Base-by-base conservation (phyloP, 2,113 vertebrate species). In the Hemibagrus wyckioides region DNA sequence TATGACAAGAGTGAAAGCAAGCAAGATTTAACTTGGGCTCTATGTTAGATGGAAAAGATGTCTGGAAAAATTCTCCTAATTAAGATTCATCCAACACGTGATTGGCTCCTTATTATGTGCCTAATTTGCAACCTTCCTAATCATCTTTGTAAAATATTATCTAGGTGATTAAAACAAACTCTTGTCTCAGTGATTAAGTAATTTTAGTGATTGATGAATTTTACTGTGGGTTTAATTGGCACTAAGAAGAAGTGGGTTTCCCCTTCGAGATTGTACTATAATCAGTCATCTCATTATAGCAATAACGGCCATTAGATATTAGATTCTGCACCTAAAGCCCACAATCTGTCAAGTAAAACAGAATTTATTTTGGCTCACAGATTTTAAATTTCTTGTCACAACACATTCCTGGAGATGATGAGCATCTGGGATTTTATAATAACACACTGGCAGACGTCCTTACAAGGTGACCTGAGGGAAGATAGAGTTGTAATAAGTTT, bases 31-130 rank as follows among this genome's bases (percentile, higher is more conserved):
- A 41, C 69, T 73, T 73, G 2, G 19, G 3, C 9, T 73, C 21
- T 23, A 25, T 39, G 28, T 41, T 25, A 73, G 25, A 75, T 75
- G 71, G 41, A 75, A 25, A 75, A 39, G 8, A 23, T 36, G 67
- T 71, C n/a, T 80, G 39, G 33, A 71, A 85, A 85, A 52, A 36
- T 69, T 71, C 9, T 44, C 28, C 79, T 57, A 63, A 86, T 90
- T 80, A 83, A 73, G 57, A 88, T 83, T 88, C 80, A 82, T 41
- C 57, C 30, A 56, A 54, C 15, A 85, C 71, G 83, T 86, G 83
- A 87, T 87, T 73, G 83, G 61, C 61, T 79, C 57, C 69, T 85
- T 85, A 86, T 86, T 88, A 86, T 88, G 59, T 80, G 73, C 23
- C 50, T 83, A 67, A 85, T 88, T 83, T 85, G 80, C 86, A 90